Evolutionary conservation across 2,888 invertebrate species (phyloP).

Genomic region (Chironomus riparius): DNA sequence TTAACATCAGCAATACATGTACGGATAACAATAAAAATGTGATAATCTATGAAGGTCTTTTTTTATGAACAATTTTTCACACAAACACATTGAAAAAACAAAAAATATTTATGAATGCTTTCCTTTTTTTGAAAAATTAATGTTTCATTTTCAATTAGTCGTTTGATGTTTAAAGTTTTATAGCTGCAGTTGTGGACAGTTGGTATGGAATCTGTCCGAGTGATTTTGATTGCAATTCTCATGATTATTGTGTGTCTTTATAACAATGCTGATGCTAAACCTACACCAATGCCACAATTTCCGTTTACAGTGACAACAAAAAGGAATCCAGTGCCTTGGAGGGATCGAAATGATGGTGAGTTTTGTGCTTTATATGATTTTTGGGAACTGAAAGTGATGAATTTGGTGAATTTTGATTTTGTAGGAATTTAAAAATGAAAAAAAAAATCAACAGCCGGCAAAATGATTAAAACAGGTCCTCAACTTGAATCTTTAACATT

Average conservation of each 20-base stretch:
- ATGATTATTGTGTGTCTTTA: background rate
- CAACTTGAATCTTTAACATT: too few relatives aligned
- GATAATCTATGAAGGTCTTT: background rate
- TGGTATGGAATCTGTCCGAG: background rate
- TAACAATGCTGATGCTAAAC: background rate
- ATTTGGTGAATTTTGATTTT: background rate
- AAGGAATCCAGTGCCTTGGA: background rate
- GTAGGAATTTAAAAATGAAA: too few relatives aligned
- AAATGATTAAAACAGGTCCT: too few relatives aligned
- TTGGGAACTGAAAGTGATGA: background rate
- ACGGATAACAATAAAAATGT: background rate
- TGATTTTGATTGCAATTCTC: background rate
- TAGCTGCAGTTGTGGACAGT: background rate
- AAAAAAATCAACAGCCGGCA: too few relatives aligned
- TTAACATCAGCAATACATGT: background rate
- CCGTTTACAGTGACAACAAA: background rate
- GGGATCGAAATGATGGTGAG: background rate
- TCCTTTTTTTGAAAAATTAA: background rate
- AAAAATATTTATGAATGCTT: too few relatives aligned
- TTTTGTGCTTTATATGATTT: background rate
- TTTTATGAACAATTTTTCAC: background rate
- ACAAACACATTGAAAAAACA: background rate
- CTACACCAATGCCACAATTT: slow-evolving; percentile 4
- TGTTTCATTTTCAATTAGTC: background rate
- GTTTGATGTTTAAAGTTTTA: background rate